Percentiles rank a stretch among this genome's conserved stretches.
Conservation (phyloP, 92 coral and sea anemone species). For the Diadumene lineata region DNA sequence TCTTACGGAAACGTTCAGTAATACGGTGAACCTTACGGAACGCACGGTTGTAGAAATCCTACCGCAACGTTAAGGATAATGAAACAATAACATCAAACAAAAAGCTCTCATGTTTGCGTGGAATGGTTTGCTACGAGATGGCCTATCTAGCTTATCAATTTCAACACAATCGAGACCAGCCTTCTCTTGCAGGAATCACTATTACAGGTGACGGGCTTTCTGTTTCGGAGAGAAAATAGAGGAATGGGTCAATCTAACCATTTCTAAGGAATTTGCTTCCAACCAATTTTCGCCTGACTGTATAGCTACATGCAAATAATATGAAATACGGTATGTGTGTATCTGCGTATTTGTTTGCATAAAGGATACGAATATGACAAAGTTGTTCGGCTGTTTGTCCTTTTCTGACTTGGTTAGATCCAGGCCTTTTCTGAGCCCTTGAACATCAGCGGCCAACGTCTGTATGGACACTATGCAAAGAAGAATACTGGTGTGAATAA, state of each 20-base stretch:
- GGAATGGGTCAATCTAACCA: too few species aligned
- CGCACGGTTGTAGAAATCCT: conserved; percentile 94
- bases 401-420: conserved; percentile 93
- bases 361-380: conserved; percentile 95
- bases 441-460: conserved; percentile 94
- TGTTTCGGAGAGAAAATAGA: too few species aligned
- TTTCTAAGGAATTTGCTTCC: too few species aligned
- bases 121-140: too few species aligned
- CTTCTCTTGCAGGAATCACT: too few species aligned
- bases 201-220: too few species aligned
- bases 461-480: conserved; percentile 78
- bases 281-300: too few species aligned
- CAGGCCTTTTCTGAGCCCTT: conserved; percentile 93
- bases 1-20: conserved; percentile 89
- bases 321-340: too few species aligned
- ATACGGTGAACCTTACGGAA: conserved; percentile 93
- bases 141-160: too few species aligned
- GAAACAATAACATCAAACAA: not conserved
- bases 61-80: conserved; percentile 56
- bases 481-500: not conserved
- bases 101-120: not conserved
- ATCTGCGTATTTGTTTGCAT: not conserved
- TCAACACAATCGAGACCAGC: too few species aligned
- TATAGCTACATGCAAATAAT: too few species aligned
- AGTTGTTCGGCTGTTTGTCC: conserved; percentile 94